Percentiles rank a stretch among this genome's conserved stretches.
Evolutionary conservation across 2,797 vertebrate genomes (phyloP).

Genomic region (Crocidura indochinensis): DNA sequence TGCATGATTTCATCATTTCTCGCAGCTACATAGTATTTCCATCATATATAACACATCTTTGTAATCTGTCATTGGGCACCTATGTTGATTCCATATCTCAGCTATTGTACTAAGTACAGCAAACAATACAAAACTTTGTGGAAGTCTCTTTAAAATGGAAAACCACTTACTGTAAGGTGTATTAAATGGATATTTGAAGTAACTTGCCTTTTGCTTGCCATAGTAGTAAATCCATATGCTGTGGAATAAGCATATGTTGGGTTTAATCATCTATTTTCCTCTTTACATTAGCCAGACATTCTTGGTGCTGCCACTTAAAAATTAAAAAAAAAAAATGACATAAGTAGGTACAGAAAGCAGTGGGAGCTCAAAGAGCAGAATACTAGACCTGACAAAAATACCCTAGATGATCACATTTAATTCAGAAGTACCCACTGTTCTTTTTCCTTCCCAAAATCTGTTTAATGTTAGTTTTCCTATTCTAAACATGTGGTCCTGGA

Average conservation of each 20-base stretch:
- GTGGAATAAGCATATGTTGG: neutral
- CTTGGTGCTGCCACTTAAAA: neutral
- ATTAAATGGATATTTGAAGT: neutral
- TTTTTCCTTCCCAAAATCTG: neutral
- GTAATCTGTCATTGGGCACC: no score
- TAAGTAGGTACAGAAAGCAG: neutral
- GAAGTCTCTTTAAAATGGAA: neutral
- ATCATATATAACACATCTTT: no score
- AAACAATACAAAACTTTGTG: no score
- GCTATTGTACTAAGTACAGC: no score
- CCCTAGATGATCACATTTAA: neutral
- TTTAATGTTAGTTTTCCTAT: neutral
- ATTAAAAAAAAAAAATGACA: neutral
- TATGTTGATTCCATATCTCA: no score
- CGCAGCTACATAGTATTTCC: no score
- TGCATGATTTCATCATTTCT: no score
- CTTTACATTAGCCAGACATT: neutral
- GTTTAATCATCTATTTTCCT: neutral
- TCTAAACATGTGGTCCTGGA: neutral
- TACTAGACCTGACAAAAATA: neutral
- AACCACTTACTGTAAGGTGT: neutral
- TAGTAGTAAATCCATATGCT: accelerated
- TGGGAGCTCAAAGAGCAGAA: no score
- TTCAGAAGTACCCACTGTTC: neutral
- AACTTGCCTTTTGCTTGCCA: neutral